A percentile compares a stretch with the other conserved stretches of the same genome.
Evolutionary conservation across 1,140 invertebrate genomes (phyloP).

Genomic region (Drosophila micromelanica): DNA sequence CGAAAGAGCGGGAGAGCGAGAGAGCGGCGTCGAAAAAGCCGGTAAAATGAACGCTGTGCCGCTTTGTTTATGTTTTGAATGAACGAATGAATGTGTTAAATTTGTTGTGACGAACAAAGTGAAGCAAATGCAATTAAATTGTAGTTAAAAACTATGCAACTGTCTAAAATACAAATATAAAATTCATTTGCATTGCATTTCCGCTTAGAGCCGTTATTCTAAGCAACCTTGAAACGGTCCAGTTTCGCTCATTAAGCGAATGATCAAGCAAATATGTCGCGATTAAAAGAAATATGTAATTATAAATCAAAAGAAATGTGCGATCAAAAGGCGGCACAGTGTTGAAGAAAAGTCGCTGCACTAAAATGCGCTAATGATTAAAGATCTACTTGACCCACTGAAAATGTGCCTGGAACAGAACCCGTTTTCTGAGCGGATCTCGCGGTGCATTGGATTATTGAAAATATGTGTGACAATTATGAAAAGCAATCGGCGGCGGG

Average conservation of each 20-base stretch:
- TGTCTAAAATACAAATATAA: too few relatives aligned
- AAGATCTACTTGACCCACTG: slow-evolving; percentile 57
- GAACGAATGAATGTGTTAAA: slow-evolving; percentile 25
- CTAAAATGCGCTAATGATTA: slow-evolving; percentile 62
- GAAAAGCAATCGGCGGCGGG: slow-evolving; percentile 67
- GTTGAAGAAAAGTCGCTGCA: slow-evolving; percentile 36
- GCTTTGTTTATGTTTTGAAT: slow-evolving; percentile 69
- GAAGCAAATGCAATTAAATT: not conserved
- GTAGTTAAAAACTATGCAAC: not conserved
- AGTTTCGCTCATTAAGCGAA: slow-evolving; percentile 45
- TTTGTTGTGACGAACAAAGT: slow-evolving; percentile 1
- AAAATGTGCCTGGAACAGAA: slow-evolving; percentile 38
- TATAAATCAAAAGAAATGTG: slow-evolving; percentile 57
- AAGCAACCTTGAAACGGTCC: slow-evolving; percentile 60
- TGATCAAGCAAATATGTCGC: slow-evolving; percentile 55
- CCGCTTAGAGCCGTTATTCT: slow-evolving; percentile 56
- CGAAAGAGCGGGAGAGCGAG: slow-evolving; percentile 13
- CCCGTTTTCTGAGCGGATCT: slow-evolving; percentile 31
- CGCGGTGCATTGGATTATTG: slow-evolving; percentile 18
- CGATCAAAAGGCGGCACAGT: not conserved
- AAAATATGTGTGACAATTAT: slow-evolving; percentile 77
- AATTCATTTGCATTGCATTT: slow-evolving; percentile 7
- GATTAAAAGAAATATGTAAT: slow-evolving; percentile 41
- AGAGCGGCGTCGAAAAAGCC: slow-evolving; percentile 52
- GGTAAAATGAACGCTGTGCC: slow-evolving; percentile 57